Conservation (phyloP, 1,140 invertebrate genomes). For the Radopholus similis region DNA sequence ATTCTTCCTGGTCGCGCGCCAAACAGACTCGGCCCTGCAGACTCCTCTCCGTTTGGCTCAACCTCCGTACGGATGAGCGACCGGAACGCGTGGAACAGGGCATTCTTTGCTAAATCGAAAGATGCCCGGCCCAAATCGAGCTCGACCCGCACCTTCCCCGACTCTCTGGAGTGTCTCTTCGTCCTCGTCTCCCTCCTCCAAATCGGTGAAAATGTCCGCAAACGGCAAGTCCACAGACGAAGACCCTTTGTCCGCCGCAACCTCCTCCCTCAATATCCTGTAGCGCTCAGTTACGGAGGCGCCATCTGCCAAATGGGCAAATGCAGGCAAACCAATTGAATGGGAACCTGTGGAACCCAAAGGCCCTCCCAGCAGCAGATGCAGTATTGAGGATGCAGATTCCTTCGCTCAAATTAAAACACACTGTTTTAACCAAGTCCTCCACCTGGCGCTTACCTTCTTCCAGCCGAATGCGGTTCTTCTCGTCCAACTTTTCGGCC, state of each 20-base stretch:
- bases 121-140: background rate
- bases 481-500: background rate
- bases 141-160: background rate
- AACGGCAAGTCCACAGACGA: background rate
- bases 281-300: background rate
- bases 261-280: background rate
- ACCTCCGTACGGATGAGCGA: background rate
- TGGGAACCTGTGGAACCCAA: background rate
- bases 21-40: background rate
- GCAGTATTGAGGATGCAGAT: background rate
- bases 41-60: background rate
- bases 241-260: background rate
- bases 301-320: background rate
- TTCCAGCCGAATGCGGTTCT: background rate
- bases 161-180: background rate
- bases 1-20: background rate
- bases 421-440: background rate
- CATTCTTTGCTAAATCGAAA: background rate
- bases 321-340: too few relatives aligned
- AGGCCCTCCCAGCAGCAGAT: background rate
- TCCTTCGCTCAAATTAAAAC: background rate
- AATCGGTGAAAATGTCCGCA: background rate
- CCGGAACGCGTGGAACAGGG: background rate
- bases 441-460: background rate
- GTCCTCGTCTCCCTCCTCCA: background rate